Conservation (phyloP, 2,797 vertebrate genomes). For the Phyllotis vaccarum region DNA sequence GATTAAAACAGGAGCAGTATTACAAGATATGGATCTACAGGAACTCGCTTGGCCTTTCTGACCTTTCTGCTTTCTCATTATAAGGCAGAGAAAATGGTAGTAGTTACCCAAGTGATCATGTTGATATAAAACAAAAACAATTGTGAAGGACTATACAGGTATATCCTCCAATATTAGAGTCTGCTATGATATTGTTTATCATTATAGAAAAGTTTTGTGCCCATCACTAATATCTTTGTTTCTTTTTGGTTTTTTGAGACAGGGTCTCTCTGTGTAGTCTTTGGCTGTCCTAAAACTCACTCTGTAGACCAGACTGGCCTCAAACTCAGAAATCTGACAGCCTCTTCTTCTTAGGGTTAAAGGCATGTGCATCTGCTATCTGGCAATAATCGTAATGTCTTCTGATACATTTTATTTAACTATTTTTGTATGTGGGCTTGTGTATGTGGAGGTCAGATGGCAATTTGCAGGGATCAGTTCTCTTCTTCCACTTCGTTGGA, state of each 20-base stretch:
- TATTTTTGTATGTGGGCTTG: background rate
- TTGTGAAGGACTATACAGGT: background rate
- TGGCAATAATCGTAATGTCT: background rate
- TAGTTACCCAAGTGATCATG: background rate
- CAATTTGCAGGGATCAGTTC: background rate
- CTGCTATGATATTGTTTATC: too few relatives aligned
- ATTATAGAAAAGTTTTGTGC: constrained; percentile 19
- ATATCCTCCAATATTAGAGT: too few relatives aligned
- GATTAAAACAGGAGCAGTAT: background rate
- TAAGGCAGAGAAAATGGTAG: background rate
- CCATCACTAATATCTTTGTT: background rate
- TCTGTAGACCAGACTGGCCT: background rate
- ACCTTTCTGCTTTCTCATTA: background rate
- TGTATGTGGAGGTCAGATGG: background rate
- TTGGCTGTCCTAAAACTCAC: background rate
- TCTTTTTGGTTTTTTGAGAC: background rate
- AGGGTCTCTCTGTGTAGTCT: background rate
- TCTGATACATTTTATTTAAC: background rate
- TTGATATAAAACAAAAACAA: background rate
- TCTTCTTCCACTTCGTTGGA: background rate
- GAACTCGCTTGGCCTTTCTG: constrained; percentile 4
- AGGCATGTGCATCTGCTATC: background rate
- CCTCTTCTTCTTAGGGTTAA: background rate
- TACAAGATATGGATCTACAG: background rate
- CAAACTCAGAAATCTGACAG: background rate